Conservation (phyloP, 2,888 invertebrate species). For the Lasius fuliginosus region DNA sequence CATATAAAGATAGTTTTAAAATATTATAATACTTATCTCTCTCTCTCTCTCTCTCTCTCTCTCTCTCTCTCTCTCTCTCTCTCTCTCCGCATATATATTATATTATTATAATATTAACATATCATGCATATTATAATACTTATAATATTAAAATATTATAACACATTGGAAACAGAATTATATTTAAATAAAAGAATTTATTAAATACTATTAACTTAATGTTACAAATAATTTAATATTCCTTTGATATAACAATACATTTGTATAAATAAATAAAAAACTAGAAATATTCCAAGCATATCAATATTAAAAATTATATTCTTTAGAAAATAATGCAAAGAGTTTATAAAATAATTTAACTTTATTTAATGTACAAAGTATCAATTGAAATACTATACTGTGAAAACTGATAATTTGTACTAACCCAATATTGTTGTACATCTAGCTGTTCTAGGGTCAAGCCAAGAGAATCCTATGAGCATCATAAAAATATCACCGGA, state of each 20-base stretch:
- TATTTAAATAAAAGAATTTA: neutral
- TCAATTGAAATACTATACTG: slow-evolving; percentile 18
- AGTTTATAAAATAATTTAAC: neutral
- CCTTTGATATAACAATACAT: neutral
- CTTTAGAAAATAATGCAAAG: neutral
- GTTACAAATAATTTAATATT: neutral
- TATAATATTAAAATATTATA: too few species aligned
- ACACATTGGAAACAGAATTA: neutral
- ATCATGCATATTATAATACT: too few species aligned
- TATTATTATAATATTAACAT: too few species aligned
- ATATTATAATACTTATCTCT: neutral
- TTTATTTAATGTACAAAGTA: slow-evolving; percentile 6
- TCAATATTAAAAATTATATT: neutral
- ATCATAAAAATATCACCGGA: slow-evolving; percentile 79
- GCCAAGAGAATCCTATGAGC: slow-evolving; percentile 85
- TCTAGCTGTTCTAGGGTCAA: slow-evolving; percentile 85
- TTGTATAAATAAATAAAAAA: neutral
- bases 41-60: too few species aligned
- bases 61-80: too few species aligned
- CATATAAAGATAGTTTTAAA: neutral
- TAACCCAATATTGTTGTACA: slow-evolving; percentile 84
- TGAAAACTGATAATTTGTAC: slow-evolving; percentile 76
- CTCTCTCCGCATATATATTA: too few species aligned
- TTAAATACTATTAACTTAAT: slow-evolving; percentile 6
- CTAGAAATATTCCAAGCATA: neutral